Conservation (phyloP, 35 echinoderm and acorn worm genomes). For the Patiria miniata region DNA sequence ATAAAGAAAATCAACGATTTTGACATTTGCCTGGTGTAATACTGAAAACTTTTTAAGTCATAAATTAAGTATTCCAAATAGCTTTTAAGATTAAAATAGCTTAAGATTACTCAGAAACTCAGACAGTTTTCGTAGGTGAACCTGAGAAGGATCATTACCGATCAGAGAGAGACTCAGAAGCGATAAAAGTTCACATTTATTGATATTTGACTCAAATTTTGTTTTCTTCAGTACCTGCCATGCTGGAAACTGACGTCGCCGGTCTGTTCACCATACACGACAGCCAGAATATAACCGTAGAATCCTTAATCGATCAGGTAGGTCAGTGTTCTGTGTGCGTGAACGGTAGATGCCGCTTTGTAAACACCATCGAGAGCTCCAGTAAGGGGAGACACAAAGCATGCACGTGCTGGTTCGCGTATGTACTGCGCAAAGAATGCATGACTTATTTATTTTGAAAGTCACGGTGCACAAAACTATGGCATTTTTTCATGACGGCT, state of each 20-base stretch:
- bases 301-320: conserved; percentile 90
- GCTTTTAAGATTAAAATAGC: no score
- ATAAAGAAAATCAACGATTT: no score
- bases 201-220: no score
- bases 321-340: not conserved
- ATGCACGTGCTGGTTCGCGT: not conserved
- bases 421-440: not conserved
- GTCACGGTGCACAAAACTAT: no score
- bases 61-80: no score
- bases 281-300: conserved; percentile 70
- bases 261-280: conserved; percentile 74
- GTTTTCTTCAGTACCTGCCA: conserved; percentile 70
- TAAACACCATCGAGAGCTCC: not conserved
- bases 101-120: no score
- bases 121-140: no score
- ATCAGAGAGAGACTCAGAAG: no score
- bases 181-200: no score
- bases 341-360: not conserved
- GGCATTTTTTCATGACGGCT: not conserved
- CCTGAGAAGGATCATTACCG: no score
- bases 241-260: conserved; percentile 69
- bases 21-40: no score
- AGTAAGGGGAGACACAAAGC: not conserved
- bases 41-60: no score
- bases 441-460: not conserved